Conservation (phyloP, 2,113 vertebrate species). For the Naja naja region DNA sequence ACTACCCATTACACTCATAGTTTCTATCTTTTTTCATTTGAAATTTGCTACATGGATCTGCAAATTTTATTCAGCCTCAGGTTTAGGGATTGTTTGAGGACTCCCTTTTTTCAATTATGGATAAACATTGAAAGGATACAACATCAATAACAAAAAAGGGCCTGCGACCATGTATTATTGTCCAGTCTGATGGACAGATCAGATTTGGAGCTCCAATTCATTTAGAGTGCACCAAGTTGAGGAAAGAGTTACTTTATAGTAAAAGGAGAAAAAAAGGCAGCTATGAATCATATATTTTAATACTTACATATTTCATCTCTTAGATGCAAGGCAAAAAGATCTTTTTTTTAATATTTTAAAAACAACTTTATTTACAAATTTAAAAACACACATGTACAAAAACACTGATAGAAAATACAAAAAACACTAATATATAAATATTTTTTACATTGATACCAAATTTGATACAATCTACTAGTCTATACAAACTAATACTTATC, state of each 20-base stretch:
- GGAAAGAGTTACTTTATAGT: neutral
- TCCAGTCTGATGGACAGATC: neutral
- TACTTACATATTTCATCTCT: neutral
- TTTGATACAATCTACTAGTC: no score
- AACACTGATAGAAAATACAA: no score
- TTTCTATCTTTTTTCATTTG: neutral
- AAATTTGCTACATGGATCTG: neutral
- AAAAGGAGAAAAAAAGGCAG: neutral
- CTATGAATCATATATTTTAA: neutral
- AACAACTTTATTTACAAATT: no score
- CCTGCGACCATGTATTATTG: neutral
- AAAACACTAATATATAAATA: no score
- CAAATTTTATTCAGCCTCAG: neutral
- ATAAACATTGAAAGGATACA: neutral
- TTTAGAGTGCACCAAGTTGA: neutral
- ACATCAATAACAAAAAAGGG: neutral
- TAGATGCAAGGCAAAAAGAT: neutral
- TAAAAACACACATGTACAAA: no score
- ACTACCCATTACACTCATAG: neutral
- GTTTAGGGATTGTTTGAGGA: neutral
- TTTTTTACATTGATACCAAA: no score
- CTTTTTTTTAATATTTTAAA: no score
- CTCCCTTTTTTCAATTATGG: neutral
- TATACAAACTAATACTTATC: no score
- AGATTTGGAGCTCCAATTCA: neutral